phyloP scores from a whole-genome alignment of 1,140 invertebrate genomes.

The Triops cancriformis region DNA sequence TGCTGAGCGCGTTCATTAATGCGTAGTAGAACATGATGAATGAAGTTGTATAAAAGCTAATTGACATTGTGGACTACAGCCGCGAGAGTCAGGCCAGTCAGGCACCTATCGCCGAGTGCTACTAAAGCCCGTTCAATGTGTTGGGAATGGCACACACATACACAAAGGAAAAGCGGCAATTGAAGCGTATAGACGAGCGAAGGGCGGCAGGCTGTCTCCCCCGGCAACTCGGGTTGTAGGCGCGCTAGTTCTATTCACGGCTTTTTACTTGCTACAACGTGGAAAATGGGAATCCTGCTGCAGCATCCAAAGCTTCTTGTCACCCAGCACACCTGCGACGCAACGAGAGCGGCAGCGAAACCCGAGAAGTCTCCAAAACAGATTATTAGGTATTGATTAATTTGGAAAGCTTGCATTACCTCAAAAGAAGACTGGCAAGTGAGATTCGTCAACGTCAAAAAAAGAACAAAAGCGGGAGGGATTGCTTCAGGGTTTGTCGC shows the following conservation, averaged over 20 bases:
- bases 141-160: not conserved
- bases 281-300: not conserved
- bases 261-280: not conserved
- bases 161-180: not conserved
- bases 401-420: not conserved
- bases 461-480: not conserved
- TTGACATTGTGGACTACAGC: not conserved
- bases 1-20: not conserved
- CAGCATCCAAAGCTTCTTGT: not conserved
- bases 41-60: conserved; percentile 14
- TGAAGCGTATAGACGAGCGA: not conserved
- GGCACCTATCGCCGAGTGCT: not conserved
- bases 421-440: not conserved
- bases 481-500: not conserved
- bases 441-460: conserved; percentile 5
- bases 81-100: not conserved
- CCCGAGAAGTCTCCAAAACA: not conserved
- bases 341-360: not conserved
- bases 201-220: conserved; percentile 11
- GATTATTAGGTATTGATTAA: not conserved
- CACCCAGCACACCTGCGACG: not conserved
- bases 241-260: not conserved
- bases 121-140: not conserved
- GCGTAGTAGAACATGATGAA: not conserved
- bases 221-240: not conserved